Percentiles rank a stretch among this genome's conserved stretches.
Conservation (phyloP, 2,888 invertebrate species). For the Myathropa florea region DNA sequence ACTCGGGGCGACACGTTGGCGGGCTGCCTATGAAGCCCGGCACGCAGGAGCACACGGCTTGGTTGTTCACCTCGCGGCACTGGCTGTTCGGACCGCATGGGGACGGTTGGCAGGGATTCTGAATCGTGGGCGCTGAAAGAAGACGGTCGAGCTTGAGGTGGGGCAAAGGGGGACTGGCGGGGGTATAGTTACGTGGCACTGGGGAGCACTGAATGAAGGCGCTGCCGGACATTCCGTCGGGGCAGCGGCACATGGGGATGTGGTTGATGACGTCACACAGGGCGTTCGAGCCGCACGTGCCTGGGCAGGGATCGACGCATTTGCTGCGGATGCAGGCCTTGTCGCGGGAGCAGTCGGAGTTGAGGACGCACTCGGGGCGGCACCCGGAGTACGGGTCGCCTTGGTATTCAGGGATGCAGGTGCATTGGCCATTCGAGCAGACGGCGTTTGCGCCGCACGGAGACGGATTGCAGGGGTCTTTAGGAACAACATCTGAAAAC, state of each 20-base stretch:
- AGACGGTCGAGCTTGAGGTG: background rate
- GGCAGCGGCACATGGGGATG: slow-evolving; percentile 88
- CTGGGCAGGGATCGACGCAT: slow-evolving; percentile 89
- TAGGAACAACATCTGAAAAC: slow-evolving; percentile 75
- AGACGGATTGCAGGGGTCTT: slow-evolving; percentile 87
- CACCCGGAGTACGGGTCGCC: slow-evolving; percentile 90
- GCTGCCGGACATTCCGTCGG: slow-evolving; percentile 87
- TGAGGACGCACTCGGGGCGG: slow-evolving; percentile 90
- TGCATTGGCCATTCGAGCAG: slow-evolving; percentile 81
- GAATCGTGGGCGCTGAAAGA: slow-evolving; percentile 77
- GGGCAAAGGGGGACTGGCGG: background rate
- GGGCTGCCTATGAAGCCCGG: slow-evolving; percentile 86
- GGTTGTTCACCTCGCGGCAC: slow-evolving; percentile 86
- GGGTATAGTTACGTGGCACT: slow-evolving; percentile 77
- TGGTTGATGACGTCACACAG: slow-evolving; percentile 89
- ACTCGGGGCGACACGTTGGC: slow-evolving; percentile 89
- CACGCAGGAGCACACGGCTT: slow-evolving; percentile 87
- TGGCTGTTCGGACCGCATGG: slow-evolving; percentile 90
- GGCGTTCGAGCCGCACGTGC: slow-evolving; percentile 89
- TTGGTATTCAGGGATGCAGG: slow-evolving; percentile 84
- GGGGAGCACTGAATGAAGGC: slow-evolving; percentile 84
- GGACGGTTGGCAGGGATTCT: slow-evolving; percentile 83
- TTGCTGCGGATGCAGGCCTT: slow-evolving; percentile 87
- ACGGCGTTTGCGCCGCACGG: slow-evolving; percentile 89
- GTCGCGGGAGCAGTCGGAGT: slow-evolving; percentile 86